These are phyloP conservation scores for Dromaius novaehollandiae DNA, from an alignment of 2,113 vertebrate species.

Conservation along the genomic window DNA sequence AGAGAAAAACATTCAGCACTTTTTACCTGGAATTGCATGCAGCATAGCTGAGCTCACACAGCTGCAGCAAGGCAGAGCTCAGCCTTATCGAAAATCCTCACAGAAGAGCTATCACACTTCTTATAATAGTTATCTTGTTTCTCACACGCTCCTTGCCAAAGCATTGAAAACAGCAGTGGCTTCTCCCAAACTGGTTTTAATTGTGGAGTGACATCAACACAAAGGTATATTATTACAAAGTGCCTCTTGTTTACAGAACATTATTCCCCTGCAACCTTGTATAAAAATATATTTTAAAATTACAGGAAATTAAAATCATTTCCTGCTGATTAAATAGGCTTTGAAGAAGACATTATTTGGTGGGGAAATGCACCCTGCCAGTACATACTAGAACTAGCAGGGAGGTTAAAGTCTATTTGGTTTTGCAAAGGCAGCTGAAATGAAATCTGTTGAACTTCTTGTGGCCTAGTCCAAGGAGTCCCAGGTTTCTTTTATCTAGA, in stretches of 20 bases:
- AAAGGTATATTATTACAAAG: not conserved
- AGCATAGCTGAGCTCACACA: not conserved
- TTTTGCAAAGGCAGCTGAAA: not conserved
- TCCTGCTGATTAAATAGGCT: slow-evolving; percentile 9
- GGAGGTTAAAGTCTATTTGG: not conserved
- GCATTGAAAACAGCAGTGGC: not conserved
- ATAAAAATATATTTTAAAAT: not conserved
- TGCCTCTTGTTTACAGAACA: not conserved
- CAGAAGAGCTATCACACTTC: not conserved
- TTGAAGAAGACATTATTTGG: not conserved
- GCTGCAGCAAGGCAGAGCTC: not conserved
- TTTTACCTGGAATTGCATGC: not conserved
- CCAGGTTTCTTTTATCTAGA: not conserved
- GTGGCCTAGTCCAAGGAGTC: fast-evolving
- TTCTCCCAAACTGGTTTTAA: slow-evolving; percentile 12
- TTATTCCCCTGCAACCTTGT: not conserved
- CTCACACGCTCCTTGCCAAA: not conserved
- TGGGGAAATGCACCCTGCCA: not conserved
- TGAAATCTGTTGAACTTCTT: not conserved
- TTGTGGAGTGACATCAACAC: not conserved
- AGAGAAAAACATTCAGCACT: not conserved
- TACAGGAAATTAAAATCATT: not conserved
- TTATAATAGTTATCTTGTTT: not conserved
- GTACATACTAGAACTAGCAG: not conserved
- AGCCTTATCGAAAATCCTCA: not conserved